phyloP scores from a whole-genome alignment of 2,888 invertebrate genomes.

The Nasonia oneida region DNA sequence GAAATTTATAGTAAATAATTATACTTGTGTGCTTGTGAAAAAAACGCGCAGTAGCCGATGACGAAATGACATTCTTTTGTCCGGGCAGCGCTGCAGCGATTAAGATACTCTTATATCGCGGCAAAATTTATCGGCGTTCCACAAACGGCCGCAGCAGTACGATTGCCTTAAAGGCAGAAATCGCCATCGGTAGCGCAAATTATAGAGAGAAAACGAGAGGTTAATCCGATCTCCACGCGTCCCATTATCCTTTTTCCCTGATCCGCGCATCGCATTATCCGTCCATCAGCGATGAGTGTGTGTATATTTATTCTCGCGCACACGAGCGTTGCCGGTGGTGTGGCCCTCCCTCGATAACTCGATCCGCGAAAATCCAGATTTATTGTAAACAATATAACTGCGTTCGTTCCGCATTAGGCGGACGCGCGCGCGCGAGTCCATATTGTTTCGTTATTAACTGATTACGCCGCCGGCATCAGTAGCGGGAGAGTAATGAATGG shows the following conservation, averaged over 20 bases:
- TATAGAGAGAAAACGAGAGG: not conserved
- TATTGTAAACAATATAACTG: slow-evolving; percentile 49
- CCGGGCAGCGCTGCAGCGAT: not conserved
- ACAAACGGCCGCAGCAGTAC: not conserved
- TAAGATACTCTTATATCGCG: not conserved
- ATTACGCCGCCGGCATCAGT: slow-evolving; percentile 39
- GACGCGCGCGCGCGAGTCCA: slow-evolving; percentile 10
- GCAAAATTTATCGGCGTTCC: not conserved
- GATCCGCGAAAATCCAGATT: slow-evolving; percentile 49
- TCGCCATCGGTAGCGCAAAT: slow-evolving; percentile 6
- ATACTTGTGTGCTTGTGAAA: slow-evolving; percentile 27
- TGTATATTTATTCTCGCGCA: not conserved
- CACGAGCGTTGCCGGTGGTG: not conserved
- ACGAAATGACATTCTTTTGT: slow-evolving; percentile 34
- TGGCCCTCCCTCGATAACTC: slow-evolving; percentile 33
- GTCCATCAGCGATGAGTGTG: slow-evolving; percentile 23
- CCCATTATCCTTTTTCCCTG: not conserved
- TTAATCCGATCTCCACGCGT: not conserved
- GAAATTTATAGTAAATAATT: slow-evolving; percentile 53
- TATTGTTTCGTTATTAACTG: slow-evolving; percentile 60
- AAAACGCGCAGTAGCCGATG: slow-evolving; percentile 36
- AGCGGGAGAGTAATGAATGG: slow-evolving; percentile 15
- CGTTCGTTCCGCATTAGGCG: slow-evolving; percentile 19
- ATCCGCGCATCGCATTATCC: not conserved
- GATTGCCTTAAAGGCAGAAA: not conserved